Percentiles rank a stretch among this genome's conserved stretches.
Evolutionary conservation across 2,113 vertebrate species (phyloP).

Genomic region (Eulacestoma nigropectus): DNA sequence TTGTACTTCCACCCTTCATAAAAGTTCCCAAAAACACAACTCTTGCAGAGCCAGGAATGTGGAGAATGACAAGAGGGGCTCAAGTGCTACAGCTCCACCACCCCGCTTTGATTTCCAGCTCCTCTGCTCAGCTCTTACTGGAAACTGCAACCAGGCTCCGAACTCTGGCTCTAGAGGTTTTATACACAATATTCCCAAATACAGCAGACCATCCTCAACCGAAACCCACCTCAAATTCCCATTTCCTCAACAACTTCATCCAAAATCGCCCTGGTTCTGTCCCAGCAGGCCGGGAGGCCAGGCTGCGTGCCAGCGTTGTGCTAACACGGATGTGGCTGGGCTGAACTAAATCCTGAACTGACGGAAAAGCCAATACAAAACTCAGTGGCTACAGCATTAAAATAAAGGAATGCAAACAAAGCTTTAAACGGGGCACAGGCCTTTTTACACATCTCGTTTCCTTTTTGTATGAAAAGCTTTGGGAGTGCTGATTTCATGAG

Average conservation of each 20-base stretch:
- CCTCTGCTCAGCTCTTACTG: not conserved
- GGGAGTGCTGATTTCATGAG: too few species aligned
- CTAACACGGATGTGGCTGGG: not conserved
- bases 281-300: rapidly evolving
- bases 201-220: not conserved
- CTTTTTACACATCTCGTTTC: not conserved
- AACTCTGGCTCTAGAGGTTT: not conserved
- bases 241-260: not conserved
- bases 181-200: not conserved
- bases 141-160: not conserved
- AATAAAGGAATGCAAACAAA: not conserved
- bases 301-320: rapidly evolving
- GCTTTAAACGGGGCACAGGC: not conserved
- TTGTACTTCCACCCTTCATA: not conserved
- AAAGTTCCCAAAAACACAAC: not conserved
- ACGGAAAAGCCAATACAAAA: not conserved
- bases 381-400: not conserved
- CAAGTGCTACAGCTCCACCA: not conserved
- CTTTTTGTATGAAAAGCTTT: not conserved
- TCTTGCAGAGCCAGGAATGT: not conserved
- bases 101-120: rapidly evolving
- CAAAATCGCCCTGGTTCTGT: not conserved
- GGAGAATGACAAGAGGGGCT: not conserved
- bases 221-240: not conserved
- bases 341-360: not conserved